A percentile compares a stretch with the other conserved stretches of the same genome.
Evolutionary conservation across 2,113 vertebrate genomes (phyloP).

Genomic region (Cynopterus brachyotis): DNA sequence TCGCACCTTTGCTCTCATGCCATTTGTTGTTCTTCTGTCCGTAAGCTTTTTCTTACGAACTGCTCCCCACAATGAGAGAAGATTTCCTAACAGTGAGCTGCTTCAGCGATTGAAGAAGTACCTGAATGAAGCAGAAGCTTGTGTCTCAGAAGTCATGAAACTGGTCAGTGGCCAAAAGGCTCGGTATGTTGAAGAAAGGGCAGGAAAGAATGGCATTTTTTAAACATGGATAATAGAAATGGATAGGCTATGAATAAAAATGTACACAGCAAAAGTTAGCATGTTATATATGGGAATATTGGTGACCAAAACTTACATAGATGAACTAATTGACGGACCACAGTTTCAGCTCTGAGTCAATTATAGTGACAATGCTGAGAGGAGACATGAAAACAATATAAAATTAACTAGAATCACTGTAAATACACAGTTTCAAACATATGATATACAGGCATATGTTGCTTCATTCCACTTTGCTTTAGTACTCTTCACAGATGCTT

Average conservation of each 20-base stretch:
- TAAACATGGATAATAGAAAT: not conserved
- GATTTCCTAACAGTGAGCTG: slow-evolving; percentile 91
- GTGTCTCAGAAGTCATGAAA: slow-evolving; percentile 83
- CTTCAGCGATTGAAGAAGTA: slow-evolving; percentile 87
- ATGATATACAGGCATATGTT: not conserved
- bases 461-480: not conserved
- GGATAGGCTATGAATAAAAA: not conserved
- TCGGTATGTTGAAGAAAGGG: slow-evolving; percentile 19
- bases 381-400: not conserved
- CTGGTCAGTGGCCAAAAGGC: slow-evolving; percentile 79
- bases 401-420: not conserved
- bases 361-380: not conserved
- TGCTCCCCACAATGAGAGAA: no score
- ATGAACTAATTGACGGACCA: not conserved
- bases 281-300: not conserved
- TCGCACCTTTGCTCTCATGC: no score
- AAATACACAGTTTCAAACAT: not conserved
- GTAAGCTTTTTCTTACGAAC: no score
- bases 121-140: slow-evolving; percentile 84
- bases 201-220: not conserved
- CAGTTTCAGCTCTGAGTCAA: not conserved
- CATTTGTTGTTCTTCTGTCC: no score
- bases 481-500: not conserved
- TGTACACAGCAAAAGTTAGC: not conserved
- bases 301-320: not conserved